Percentiles rank a stretch among this genome's conserved stretches.
Conservation (phyloP, 23 tunicate genomes). For the Botrylloides violaceus region DNA sequence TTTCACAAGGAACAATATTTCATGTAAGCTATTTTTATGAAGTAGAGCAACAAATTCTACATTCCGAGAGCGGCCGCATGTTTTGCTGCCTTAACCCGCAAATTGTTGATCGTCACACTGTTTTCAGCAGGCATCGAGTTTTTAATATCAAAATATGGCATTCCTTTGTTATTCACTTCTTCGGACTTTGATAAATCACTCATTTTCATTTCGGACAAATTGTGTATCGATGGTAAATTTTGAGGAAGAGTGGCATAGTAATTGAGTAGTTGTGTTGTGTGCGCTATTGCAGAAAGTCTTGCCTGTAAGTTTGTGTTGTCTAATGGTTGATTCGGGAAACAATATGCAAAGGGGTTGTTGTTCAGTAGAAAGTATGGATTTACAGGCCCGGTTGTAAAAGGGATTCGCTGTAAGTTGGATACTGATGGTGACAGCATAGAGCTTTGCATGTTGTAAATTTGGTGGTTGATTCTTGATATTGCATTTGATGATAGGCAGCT, state of each 20-base stretch:
- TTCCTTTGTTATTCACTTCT: not conserved
- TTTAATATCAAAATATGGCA: not conserved
- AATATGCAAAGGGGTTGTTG: slow-evolving; percentile 5
- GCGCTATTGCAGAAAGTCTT: slow-evolving; percentile 12
- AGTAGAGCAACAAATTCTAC: not conserved
- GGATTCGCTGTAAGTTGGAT: not conserved
- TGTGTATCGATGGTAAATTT: slow-evolving; percentile 14
- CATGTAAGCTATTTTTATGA: too few relatives aligned
- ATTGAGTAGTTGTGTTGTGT: slow-evolving; percentile 8
- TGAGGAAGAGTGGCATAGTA: slow-evolving; percentile 19
- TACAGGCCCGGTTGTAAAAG: slow-evolving; percentile 4
- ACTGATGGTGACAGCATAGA: not conserved
- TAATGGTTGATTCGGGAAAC: slow-evolving; percentile 2
- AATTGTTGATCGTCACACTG: slow-evolving; percentile 5
- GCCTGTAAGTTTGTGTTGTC: slow-evolving; percentile 22
- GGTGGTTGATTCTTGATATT: slow-evolving; percentile 7
- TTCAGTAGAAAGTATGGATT: slow-evolving; percentile 15
- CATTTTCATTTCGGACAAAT: not conserved
- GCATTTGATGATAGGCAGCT: slow-evolving; percentile 10
- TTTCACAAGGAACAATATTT: too few relatives aligned
- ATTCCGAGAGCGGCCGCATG: slow-evolving; percentile 26
- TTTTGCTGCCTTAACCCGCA: slow-evolving; percentile 20
- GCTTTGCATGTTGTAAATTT: slow-evolving; percentile 16
- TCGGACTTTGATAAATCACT: not conserved
- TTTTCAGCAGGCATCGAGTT: not conserved